Conservation (phyloP, 53 echinoderm and acorn worm genomes). For the Temnopleurus reevesii region DNA sequence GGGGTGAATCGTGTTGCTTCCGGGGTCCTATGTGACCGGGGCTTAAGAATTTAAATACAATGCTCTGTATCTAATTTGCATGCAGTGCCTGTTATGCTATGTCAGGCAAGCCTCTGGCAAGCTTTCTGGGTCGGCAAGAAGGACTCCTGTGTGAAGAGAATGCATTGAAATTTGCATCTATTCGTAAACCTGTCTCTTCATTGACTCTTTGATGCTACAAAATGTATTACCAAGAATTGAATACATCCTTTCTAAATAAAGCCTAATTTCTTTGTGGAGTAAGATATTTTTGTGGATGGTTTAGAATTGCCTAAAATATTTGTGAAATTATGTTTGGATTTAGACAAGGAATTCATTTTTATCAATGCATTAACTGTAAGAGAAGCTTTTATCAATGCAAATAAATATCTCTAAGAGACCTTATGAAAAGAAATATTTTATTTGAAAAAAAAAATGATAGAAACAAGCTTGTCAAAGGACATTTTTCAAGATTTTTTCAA, state of each 20-base stretch:
- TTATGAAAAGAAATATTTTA: not conserved
- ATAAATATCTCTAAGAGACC: not conserved
- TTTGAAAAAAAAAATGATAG: not conserved
- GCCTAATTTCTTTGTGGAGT: not conserved
- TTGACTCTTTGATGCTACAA: not conserved
- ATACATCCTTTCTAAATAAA: not conserved
- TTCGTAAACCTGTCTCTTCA: no score
- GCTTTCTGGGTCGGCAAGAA: no score
- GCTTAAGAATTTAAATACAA: no score
- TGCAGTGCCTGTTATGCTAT: no score
- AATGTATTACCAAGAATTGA: conserved; percentile 11
- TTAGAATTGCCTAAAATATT: not conserved
- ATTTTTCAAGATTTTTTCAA: not conserved
- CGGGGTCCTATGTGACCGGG: no score
- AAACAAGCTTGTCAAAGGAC: not conserved
- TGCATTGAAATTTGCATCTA: no score
- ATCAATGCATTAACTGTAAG: not conserved
- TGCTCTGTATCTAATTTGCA: no score
- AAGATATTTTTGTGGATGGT: not conserved
- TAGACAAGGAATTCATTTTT: not conserved
- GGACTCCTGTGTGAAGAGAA: no score
- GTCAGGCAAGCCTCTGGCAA: no score
- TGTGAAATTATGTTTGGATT: not conserved
- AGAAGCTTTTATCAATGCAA: conserved; percentile 30
- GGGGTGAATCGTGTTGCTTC: no score